phyloP scores from a whole-genome alignment of 2,113 vertebrate genomes.

The Hystrix cristata region DNA sequence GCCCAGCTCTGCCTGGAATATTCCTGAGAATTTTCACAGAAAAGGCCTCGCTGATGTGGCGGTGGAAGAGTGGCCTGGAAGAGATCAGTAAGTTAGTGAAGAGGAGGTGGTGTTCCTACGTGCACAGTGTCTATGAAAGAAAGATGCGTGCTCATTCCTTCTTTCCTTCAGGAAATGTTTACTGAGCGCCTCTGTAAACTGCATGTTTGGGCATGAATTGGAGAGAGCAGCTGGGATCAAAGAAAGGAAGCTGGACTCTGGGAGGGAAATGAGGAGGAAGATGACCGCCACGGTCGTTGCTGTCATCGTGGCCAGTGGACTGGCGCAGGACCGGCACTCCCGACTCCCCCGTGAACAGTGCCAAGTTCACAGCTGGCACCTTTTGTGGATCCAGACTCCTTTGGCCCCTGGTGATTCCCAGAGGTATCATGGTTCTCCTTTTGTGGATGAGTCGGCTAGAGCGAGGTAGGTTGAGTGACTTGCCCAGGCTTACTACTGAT shows the following conservation, averaged over 20 bases:
- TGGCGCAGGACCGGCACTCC: too few relatives aligned
- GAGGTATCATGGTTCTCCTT: background rate
- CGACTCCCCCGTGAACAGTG: fast-evolving
- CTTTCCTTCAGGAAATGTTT: background rate
- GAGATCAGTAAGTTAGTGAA: background rate
- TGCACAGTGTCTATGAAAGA: background rate
- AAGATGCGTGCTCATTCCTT: background rate
- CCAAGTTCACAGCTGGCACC: background rate
- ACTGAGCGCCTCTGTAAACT: background rate
- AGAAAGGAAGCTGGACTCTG: background rate
- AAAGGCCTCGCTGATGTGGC: background rate
- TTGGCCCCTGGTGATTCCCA: background rate
- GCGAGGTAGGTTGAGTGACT: background rate
- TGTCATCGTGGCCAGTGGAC: background rate
- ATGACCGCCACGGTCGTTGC: background rate
- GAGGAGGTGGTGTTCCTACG: background rate
- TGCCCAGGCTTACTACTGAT: background rate
- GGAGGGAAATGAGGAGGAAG: background rate
- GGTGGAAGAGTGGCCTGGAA: background rate
- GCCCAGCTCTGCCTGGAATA: constrained; percentile 6
- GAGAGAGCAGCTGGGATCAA: background rate
- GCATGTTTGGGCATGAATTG: background rate
- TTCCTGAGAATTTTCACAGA: background rate
- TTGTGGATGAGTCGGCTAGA: background rate
- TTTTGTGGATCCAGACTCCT: background rate